Evolutionary conservation across 2,888 invertebrate genomes (phyloP), one percentile per base, ranked within the genome.

Genomic region (Drosophila robusta): DNA sequence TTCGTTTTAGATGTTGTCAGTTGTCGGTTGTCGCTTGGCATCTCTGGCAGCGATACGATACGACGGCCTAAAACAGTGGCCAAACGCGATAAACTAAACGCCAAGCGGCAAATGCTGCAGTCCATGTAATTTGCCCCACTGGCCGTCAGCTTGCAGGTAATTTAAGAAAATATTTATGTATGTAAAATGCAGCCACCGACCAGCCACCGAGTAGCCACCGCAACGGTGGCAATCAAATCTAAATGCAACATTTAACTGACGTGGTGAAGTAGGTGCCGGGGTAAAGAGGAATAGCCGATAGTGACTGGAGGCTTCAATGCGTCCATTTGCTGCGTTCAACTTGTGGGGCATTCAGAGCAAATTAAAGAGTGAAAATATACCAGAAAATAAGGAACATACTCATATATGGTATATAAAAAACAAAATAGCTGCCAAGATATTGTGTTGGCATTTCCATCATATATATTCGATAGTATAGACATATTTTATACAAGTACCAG

Each of bases 61-160:
- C 58, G 46, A 66, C 11, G 66, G 67, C 68, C 68, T 45, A 52
- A 80, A 76, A 78, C 82, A 66, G 82, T 81, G 82, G 80, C 78
- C 72, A 72, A 55, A 68, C 67, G 73, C 82, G 80, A 81, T 80
- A 79, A 81, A 81, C 80, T 66, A 80, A 81, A 81, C 81, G 63
- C 75, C 77, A 70, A 76, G 61, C 58, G 62, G 56, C 57, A 58
- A 63, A 61, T 26, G 51, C 60, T 52, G 51, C 64, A 75, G 75
- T 69, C 60, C 81, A 79, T 80, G 80, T 80, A 81, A 80, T 80
- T 81, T 80, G 78, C 69, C 50, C 72, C 79, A 72, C 55, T 73
- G 72, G 66, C 58, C 65, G 57, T 45, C 56, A 46, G 47, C 65
- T 47, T 14, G 36, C 47, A 54, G 62, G 26, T 52, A 66, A 56